These are phyloP conservation scores for Sebastes jordani DNA, from an alignment of 2,797 vertebrate species.

Conservation along the genomic window DNA sequence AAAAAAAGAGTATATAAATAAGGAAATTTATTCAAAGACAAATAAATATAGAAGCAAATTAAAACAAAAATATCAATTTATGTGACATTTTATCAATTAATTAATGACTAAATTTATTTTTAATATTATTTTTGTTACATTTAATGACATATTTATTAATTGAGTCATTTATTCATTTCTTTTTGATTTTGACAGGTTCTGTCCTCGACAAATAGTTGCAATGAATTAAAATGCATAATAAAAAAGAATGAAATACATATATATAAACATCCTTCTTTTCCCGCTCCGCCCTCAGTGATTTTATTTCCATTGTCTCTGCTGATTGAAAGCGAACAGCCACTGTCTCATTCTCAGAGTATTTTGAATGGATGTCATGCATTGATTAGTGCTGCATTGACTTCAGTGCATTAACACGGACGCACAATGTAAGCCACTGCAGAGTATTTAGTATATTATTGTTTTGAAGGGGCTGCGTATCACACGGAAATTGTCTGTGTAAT, in stretches of 20 bases:
- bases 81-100: too few relatives aligned
- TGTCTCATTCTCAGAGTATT: conserved; percentile 21
- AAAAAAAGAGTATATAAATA: too few relatives aligned
- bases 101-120: too few relatives aligned
- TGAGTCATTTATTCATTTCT: neutral
- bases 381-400: conserved; percentile 48
- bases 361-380: conserved; percentile 48
- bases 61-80: too few relatives aligned
- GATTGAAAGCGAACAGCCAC: conserved; percentile 27
- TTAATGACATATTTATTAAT: too few relatives aligned
- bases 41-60: too few relatives aligned
- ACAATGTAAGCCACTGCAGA: conserved; percentile 41
- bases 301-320: conserved; percentile 20
- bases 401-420: conserved; percentile 37
- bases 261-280: neutral
- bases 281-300: neutral
- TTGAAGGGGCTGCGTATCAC: conserved; percentile 57
- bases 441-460: conserved; percentile 68
- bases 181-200: neutral
- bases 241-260: too few relatives aligned
- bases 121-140: too few relatives aligned
- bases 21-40: too few relatives aligned
- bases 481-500: conserved; percentile 70
- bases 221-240: too few relatives aligned
- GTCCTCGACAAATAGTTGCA: too few relatives aligned